Percentiles rank a stretch among this genome's conserved stretches.
Conservation (phyloP, 2,113 vertebrate species). For the Channa maculata region DNA sequence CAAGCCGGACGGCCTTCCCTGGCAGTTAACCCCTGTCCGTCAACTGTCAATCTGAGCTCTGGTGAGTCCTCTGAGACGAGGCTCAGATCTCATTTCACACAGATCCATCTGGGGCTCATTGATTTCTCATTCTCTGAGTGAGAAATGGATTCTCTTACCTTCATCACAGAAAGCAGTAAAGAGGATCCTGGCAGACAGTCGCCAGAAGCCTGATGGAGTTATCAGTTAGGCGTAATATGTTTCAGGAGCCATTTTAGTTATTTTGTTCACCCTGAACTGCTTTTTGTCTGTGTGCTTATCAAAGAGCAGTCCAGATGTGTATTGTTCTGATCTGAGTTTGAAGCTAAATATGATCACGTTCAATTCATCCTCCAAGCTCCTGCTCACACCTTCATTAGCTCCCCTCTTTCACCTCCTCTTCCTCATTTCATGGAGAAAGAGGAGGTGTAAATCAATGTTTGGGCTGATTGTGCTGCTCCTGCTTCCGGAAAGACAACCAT, state of each 20-base stretch:
- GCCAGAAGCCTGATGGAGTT: conserved; percentile 44
- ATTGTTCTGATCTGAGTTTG: conserved; percentile 6
- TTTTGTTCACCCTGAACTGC: conserved; percentile 37
- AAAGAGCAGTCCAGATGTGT: neutral
- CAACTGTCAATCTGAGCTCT: conserved; percentile 54
- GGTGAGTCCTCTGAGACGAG: conserved; percentile 34
- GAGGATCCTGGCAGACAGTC: conserved; percentile 37
- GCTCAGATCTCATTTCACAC: conserved; percentile 74
- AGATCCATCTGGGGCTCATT: conserved; percentile 60
- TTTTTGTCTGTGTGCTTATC: conserved; percentile 21
- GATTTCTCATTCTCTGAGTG: conserved; percentile 66
- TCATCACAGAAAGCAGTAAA: conserved; percentile 23
- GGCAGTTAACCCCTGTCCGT: conserved; percentile 66
- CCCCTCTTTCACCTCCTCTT: conserved; percentile 29
- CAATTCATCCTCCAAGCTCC: conserved; percentile 19
- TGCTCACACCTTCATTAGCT: conserved; percentile 50
- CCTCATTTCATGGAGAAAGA: conserved; percentile 32
- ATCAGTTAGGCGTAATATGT: conserved; percentile 45
- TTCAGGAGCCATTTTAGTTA: conserved; percentile 29
- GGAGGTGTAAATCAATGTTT: conserved; percentile 34
- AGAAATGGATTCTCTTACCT: conserved; percentile 63
- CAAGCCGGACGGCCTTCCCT: conserved; percentile 2
- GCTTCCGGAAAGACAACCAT: conserved; percentile 23
- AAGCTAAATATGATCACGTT: conserved; percentile 49
- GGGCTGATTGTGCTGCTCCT: conserved; percentile 37